phyloP scores from a whole-genome alignment of 2,888 invertebrate genomes.

The Hirudinaria manillensis region DNA sequence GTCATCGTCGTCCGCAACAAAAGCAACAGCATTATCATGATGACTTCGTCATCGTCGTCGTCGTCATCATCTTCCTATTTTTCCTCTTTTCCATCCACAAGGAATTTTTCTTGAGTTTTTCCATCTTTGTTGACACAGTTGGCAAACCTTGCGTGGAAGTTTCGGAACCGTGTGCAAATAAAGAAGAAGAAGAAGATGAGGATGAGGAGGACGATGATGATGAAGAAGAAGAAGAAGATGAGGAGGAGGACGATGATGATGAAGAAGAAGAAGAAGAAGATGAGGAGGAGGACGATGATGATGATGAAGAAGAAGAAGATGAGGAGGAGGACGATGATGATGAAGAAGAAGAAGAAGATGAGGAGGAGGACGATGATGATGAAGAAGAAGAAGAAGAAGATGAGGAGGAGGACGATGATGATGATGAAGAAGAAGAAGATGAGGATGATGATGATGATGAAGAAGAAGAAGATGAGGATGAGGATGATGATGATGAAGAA shows the following conservation, averaged over 20 bases:
- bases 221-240: conserved; percentile 8
- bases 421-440: no score
- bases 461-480: background rate
- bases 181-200: background rate
- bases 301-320: no score
- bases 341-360: no score
- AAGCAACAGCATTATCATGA: background rate
- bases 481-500: conserved; percentile 4
- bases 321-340: no score
- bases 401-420: no score
- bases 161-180: background rate
- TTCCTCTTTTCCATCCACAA: conserved; percentile 5
- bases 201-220: background rate
- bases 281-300: no score
- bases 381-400: no score
- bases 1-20: background rate
- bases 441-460: background rate
- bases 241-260: background rate
- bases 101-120: no score
- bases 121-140: no score
- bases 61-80: conserved; percentile 19
- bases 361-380: no score
- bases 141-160: no score
- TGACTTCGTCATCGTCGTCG: conserved; percentile 12
- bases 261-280: background rate